Percentiles rank a stretch among this genome's conserved stretches.
Conservation (phyloP, 2,797 vertebrate species). For the Microctenopoma steveboyesi region DNA sequence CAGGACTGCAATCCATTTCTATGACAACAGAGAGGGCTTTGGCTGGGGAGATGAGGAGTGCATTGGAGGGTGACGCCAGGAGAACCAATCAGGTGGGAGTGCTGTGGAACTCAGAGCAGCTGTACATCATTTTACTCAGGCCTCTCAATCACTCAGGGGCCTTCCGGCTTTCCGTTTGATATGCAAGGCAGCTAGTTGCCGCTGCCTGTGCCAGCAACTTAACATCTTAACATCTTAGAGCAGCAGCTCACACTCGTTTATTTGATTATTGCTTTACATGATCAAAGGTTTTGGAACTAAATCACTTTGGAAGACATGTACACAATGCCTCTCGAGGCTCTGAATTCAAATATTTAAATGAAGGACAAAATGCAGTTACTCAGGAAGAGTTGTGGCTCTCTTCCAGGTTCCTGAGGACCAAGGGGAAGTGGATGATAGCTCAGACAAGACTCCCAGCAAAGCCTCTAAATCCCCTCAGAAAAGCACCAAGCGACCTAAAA, state of each 20-base stretch:
- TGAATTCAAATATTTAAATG: conserved; percentile 28
- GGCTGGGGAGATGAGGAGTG: conserved; percentile 88
- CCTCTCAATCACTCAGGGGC: conserved; percentile 60
- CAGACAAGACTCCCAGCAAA: conserved; percentile 96
- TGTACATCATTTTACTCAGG: conserved; percentile 67
- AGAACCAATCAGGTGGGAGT: conserved; percentile 87
- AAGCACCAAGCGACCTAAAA: conserved; percentile 91
- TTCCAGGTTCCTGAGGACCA: conserved; percentile 85
- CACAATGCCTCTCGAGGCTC: conserved; percentile 10
- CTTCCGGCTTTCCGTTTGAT: conserved; percentile 66
- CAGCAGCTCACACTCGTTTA: conserved; percentile 28
- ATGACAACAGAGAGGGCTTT: conserved; percentile 92
- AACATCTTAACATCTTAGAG: conserved; percentile 56
- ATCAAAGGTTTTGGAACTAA: conserved; percentile 40
- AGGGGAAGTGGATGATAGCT: conserved; percentile 90
- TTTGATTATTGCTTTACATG: conserved; percentile 41
- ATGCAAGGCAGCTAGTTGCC: conserved; percentile 62
- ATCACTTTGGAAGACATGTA: conserved; percentile 34
- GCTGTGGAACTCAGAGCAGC: conserved; percentile 53
- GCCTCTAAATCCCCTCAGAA: conserved; percentile 96
- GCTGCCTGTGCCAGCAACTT: conserved; percentile 49
- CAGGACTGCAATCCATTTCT: conserved; percentile 84
- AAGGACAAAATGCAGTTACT: conserved; percentile 5
- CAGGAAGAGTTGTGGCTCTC: conserved; percentile 48
- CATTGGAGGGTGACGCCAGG: conserved; percentile 87